phyloP scores from a whole-genome alignment of 2,113 vertebrate species.

The Boulengeromyrus knoepffleri region DNA sequence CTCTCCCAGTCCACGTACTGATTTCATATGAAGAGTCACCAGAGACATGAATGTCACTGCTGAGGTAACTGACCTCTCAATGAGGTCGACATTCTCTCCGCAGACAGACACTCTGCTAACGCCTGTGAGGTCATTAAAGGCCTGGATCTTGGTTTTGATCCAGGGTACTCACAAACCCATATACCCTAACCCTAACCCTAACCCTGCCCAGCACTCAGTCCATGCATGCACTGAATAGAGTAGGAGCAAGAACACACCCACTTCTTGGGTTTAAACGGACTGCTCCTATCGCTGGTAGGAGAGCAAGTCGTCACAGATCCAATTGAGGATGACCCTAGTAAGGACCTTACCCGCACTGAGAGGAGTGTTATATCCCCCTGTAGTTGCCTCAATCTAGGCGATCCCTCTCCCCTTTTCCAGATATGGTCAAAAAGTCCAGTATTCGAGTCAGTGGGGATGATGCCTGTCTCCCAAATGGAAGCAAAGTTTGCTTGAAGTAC shows the following conservation, averaged over 20 bases:
- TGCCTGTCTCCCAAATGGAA: too few species aligned
- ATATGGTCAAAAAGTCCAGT: background rate
- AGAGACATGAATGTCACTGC: background rate
- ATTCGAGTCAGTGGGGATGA: background rate
- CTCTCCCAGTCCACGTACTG: background rate
- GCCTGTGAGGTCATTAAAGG: background rate
- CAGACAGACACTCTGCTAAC: background rate
- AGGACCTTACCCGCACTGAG: background rate
- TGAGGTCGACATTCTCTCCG: background rate
- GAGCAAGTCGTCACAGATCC: too few species aligned
- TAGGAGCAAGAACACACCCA: too few species aligned
- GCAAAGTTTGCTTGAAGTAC: background rate
- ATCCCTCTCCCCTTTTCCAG: background rate
- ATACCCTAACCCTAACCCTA: too few species aligned
- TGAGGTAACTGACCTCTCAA: background rate
- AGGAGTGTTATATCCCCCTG: background rate
- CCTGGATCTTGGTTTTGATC: background rate
- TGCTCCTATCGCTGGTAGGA: too few species aligned
- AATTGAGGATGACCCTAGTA: background rate
- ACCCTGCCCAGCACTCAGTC: too few species aligned
- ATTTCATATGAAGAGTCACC: background rate
- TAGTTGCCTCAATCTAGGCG: background rate
- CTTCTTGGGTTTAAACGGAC: too few species aligned
- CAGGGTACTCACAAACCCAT: background rate
- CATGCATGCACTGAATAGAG: too few species aligned